Conservation (phyloP, 2,888 invertebrate species). For the Drosophila nr. perissopoda region DNA sequence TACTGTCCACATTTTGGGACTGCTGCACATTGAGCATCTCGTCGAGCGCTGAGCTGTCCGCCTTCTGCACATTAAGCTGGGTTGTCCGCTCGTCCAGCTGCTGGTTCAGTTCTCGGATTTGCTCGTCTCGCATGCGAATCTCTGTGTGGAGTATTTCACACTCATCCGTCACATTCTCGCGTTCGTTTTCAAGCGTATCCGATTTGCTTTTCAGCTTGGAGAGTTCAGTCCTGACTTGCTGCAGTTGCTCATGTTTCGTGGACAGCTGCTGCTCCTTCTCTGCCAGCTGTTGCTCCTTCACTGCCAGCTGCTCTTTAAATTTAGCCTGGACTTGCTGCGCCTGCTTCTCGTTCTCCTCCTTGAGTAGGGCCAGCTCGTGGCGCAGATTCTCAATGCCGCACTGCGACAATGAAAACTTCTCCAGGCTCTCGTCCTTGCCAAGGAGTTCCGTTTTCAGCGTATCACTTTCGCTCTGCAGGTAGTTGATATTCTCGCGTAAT, state of each 20-base stretch:
- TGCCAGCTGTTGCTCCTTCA: conserved; percentile 64
- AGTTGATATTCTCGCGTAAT: conserved; percentile 72
- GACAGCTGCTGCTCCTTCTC: conserved; percentile 48
- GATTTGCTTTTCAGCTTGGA: conserved; percentile 54
- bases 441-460: conserved; percentile 77
- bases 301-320: conserved; percentile 59
- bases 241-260: conserved; percentile 65
- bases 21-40: conserved; percentile 73
- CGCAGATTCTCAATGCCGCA: conserved; percentile 80
- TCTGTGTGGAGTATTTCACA: conserved; percentile 75
- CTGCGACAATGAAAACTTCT: conserved; percentile 80
- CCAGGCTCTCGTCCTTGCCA: conserved; percentile 82
- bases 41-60: conserved; percentile 77
- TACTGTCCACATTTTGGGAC: conserved; percentile 42
- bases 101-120: conserved; percentile 65
- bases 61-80: conserved; percentile 73
- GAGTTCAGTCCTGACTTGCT: conserved; percentile 56
- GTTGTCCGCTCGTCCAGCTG: conserved; percentile 69
- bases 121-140: conserved; percentile 68
- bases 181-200: conserved; percentile 64
- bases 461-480: conserved; percentile 77
- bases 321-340: conserved; percentile 48
- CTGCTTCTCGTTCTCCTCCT: conserved; percentile 75
- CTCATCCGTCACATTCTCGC: conserved; percentile 66
- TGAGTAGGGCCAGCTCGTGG: conserved; percentile 69